Base-by-base conservation (phyloP, 2,113 vertebrate species). In the Chionomys nivalis region DNA sequence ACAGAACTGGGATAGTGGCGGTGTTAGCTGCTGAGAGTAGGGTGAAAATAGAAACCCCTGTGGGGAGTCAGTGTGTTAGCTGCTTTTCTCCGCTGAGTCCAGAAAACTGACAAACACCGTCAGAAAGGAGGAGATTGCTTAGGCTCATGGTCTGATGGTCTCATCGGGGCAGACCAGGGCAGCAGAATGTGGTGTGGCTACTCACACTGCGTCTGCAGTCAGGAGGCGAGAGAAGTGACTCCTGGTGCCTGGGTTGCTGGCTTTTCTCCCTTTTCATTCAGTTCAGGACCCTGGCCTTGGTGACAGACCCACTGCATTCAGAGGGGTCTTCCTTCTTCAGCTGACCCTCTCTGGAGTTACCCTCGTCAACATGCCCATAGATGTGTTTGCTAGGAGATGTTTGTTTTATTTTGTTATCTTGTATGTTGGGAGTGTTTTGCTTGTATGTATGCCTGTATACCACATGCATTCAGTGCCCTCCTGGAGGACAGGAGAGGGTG, bases 21-120 rank as follows among this genome's bases (percentile, higher is more conserved):
- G 61, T 24, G 83, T 55, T 97, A 44, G 24, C 8, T 78, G 7
- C 7, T 91, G 61, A 68, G 94, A 91, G 42, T 77, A 93, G 94
- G 23, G 23, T 92, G 33, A 73, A 61, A 66, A 78, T 73, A 73
- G 44, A 91, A 12, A 86, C 91, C 91, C 26, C 14, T 91, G 5
- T 72, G 58, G 17, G 92, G 19, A 6, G 2, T 89, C 24, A 3
- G n/a, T 65, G 1, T 44, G 5, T 44, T 31, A 65, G 24, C 81
- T 65, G 19, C 55, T 17, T 63, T 28, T 28, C 24, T 42, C n/a
- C 65, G 24, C 58, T 63, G n/a, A 19, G n/a, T 28, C 81, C 39
- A 63, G 63, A 61, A 5, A 42, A 28, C 58, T 17, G n/a, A 42
- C 58, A 42, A 31, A 63, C 81, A 42, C 2, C 24, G 28, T 63